Conservation (phyloP, 1,140 invertebrate genomes). For the Scylla paramamosain region DNA sequence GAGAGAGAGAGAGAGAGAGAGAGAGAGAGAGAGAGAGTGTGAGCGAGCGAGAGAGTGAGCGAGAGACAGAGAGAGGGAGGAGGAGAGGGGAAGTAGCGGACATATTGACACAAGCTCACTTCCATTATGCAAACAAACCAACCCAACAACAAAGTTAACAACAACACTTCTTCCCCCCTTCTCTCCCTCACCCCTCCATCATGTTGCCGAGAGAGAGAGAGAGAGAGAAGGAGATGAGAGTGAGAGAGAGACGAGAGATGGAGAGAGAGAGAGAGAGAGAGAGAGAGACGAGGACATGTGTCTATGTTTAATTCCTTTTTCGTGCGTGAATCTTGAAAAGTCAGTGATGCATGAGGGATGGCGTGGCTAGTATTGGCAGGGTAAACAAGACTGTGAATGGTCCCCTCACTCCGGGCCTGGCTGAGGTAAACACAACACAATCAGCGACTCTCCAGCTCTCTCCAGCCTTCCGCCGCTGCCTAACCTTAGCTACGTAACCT, state of each 20-base stretch:
- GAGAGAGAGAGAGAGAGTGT: not conserved
- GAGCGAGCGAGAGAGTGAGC: not conserved
- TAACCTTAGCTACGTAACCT: no score
- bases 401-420: slow-evolving; percentile 36
- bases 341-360: slow-evolving; percentile 59
- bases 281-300: slow-evolving; percentile 42
- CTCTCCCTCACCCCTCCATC: not conserved
- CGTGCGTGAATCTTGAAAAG: slow-evolving; percentile 61
- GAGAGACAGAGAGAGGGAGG: not conserved
- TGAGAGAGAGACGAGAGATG: not conserved
- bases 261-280: not conserved
- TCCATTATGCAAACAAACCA: not conserved
- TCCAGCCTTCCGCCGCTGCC: not conserved
- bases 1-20: not conserved
- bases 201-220: not conserved
- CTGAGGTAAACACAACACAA: slow-evolving; percentile 60
- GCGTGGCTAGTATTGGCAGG: slow-evolving; percentile 54
- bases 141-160: not conserved
- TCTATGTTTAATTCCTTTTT: slow-evolving; percentile 69
- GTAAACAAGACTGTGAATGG: slow-evolving; percentile 57
- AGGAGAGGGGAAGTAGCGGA: not conserved
- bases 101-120: not conserved
- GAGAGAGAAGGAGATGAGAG: no score
- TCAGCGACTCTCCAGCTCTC: not conserved
- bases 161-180: not conserved